Percentiles rank a stretch among this genome's conserved stretches.
These are phyloP conservation scores for Agelaius tricolor DNA, from an alignment of 2,113 vertebrate genomes.

Conservation along the genomic window DNA sequence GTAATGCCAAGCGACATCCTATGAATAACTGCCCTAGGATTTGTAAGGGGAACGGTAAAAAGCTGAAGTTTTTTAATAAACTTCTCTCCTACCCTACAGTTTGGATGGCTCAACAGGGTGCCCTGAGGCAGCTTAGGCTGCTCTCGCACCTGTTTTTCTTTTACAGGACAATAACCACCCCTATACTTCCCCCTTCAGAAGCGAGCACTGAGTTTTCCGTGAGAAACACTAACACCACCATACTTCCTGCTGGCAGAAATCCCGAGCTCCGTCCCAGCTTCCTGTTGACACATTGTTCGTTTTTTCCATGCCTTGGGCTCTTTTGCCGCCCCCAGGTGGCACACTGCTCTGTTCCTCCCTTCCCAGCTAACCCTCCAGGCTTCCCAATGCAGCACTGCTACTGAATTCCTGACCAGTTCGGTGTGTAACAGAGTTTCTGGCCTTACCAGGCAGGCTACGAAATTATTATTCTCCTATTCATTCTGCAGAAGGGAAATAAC, in stretches of 20 bases:
- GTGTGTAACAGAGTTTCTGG: background rate
- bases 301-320: background rate
- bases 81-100: background rate
- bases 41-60: background rate
- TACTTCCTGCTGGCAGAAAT: background rate
- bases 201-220: background rate
- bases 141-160: background rate
- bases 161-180: background rate
- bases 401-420: background rate
- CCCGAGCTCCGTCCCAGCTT: background rate
- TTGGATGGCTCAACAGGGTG: background rate
- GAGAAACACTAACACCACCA: background rate
- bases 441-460: background rate
- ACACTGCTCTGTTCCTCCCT: background rate
- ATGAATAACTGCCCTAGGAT: background rate
- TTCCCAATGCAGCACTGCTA: background rate
- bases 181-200: background rate
- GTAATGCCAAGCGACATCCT: background rate
- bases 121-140: background rate
- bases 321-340: background rate
- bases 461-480: background rate
- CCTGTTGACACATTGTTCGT: background rate
- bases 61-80: background rate
- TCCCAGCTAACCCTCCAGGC: background rate
- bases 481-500: background rate